These are phyloP conservation scores for Manduca sexta DNA, from an alignment of 1,140 invertebrate genomes.

Conservation along the genomic window DNA sequence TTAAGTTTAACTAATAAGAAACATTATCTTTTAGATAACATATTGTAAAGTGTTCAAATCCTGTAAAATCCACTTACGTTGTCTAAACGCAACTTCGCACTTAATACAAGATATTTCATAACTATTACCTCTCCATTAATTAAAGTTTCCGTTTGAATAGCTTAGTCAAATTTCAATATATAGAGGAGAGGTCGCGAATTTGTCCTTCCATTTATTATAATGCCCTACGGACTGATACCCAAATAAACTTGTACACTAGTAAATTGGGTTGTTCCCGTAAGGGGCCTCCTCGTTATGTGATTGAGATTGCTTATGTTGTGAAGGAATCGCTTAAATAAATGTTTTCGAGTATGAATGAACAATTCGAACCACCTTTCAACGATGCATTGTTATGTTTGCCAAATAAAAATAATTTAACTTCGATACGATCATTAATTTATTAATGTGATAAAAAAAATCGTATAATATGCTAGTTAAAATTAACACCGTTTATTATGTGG, in stretches of 20 bases:
- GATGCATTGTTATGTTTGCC: no score
- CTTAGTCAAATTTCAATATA: slow-evolving; percentile 53
- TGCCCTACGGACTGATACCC: slow-evolving; percentile 51
- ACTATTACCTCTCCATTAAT: slow-evolving; percentile 14
- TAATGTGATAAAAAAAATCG: no score
- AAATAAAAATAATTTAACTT: no score
- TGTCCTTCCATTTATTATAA: slow-evolving; percentile 60
- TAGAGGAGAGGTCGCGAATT: slow-evolving; percentile 43
- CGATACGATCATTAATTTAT: no score
- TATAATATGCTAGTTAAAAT: no score
- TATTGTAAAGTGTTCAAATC: no score
- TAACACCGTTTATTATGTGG: no score
- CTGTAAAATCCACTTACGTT: no score
- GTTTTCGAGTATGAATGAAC: slow-evolving; percentile 22
- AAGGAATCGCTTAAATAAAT: slow-evolving; percentile 34
- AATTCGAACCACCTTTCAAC: no score
- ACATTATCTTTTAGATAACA: no score
- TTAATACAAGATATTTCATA: background rate
- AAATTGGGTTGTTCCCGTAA: slow-evolving; percentile 63
- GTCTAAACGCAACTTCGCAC: no score
- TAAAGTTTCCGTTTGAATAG: slow-evolving; percentile 28
- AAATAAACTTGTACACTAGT: slow-evolving; percentile 65
- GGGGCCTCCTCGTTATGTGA: slow-evolving; percentile 54
- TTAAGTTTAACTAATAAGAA: no score
- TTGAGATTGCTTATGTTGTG: slow-evolving; percentile 48